phyloP scores from a whole-genome alignment of 2,888 invertebrate genomes.

The Criorhina ranunculi region DNA sequence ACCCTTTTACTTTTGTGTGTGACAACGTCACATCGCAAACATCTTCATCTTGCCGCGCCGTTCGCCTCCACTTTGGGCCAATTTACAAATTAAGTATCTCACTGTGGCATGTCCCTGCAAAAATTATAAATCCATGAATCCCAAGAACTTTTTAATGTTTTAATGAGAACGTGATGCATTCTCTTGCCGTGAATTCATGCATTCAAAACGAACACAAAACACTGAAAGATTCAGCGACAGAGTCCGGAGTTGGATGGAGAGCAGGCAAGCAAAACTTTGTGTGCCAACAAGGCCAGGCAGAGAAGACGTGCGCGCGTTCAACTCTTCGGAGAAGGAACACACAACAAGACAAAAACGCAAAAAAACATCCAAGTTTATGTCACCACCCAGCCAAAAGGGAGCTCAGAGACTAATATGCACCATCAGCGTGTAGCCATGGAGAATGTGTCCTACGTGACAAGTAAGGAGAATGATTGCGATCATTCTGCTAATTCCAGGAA shows the following conservation, averaged over 20 bases:
- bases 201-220: constrained; percentile 13
- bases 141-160: constrained; percentile 75
- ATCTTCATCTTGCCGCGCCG: background rate
- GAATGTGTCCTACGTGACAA: constrained; percentile 74
- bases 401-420: constrained; percentile 57
- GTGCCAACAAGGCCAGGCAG: constrained; percentile 10
- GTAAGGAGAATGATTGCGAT: constrained; percentile 69
- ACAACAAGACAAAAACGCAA: background rate
- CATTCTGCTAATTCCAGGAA: constrained; percentile 67
- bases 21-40: constrained; percentile 57
- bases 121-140: constrained; percentile 76
- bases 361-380: constrained; percentile 47
- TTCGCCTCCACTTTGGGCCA: constrained; percentile 39
- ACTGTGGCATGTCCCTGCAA: constrained; percentile 71
- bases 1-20: constrained; percentile 53
- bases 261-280: constrained; percentile 38
- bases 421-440: constrained; percentile 58
- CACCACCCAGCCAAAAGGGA: constrained; percentile 40
- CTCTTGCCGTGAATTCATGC: constrained; percentile 59
- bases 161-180: constrained; percentile 76
- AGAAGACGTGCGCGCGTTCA: constrained; percentile 44
- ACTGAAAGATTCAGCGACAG: background rate
- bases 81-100: constrained; percentile 74
- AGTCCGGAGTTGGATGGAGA: background rate
- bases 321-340: constrained; percentile 18